Evolutionary conservation across 35 echinoderm and acorn worm species (phyloP), one percentile per base, ranked within the genome.

Genomic region (Patiria miniata): DNA sequence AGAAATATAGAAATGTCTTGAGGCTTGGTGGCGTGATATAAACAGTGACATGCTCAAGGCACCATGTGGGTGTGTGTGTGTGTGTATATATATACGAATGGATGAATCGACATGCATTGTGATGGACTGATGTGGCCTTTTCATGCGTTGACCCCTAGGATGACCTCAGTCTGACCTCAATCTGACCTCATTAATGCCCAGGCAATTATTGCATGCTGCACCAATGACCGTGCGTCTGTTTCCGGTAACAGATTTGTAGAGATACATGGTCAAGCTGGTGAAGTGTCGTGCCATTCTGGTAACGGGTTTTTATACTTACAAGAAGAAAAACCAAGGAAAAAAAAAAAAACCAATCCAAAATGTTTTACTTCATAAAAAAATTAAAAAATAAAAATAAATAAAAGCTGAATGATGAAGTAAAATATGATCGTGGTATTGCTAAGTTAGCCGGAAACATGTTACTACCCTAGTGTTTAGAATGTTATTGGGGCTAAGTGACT

Each of bases 121-220:
- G 21, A 32, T 30, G 21, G 29, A 34, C 26, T 73, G 65, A 60
- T 60, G n/a, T n/a, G 19, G 10, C 28, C 65, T 5, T 73, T 73
- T 73, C 65, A 73, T 73, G 65, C 65, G 34, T 73, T 32, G 65
- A 73, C 65, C 65, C n/a, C 29, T 34, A 73, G 65, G 65, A 73
- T 73, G 65, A 73, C 26, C 65, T 73, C 26, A 30, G 1, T 12
- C 21, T 73, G 65, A 73, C 65, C 65, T 47, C 42, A 47, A 12
- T 47, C 42, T 47, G 42, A 47, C 42, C 42, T 47, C 42, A 47
- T 4, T 12, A 47, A 47, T n/a, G 42, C 42, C 65, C 26, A 14
- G 65, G 34, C 65, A 4, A 32, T 26, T 23, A 73, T 30, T 12
- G 19, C 34, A 61, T 61, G 14, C 34, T 73, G 42, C 42, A 47